Evolutionary conservation across 2,113 vertebrate species (phyloP), one percentile per base, ranked within the genome.

Genomic region (Hippocampus barbouri): DNA sequence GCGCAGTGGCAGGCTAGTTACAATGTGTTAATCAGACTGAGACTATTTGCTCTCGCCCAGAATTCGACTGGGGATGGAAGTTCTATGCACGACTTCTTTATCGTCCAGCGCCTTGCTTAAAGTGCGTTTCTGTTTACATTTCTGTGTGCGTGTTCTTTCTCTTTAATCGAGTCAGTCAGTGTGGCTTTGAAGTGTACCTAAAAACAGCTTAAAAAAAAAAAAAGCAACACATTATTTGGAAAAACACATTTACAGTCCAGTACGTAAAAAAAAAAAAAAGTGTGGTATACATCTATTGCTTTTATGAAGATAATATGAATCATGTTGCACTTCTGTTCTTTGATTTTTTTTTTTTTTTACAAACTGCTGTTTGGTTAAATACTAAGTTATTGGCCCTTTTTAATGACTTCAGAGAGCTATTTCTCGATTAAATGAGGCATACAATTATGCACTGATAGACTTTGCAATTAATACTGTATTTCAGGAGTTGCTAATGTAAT

Each of bases 21-120:
- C 71, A 74, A 76, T 1, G 18, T 83, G 79, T 79, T 94, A 92
- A 92, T 94, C 89, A 79, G 80, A 89, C 90, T 91, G 87, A 88
- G 91, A 92, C 81, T 94, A 90, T 93, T 93, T 93, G 87, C 81
- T 78, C 69, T 56, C 75, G 34, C 53, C 57, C 18, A 54, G 66
- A 75, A 71, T 71, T 45, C 87, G 54, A 54, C 74, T 74, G 82
- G 85, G 84, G 73, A 72, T 89, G 86, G 89, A 86, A 78, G 56
- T 68, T 38, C 70, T 71, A 57, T 51, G 71, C 59, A 79, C 73
- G 64, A 62, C 68, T 83, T 80, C 86, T 82, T 86, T 70, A 68
- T 82, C 70, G 77, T 76, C 67, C 73, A 79, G 65, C 76, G 75
- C 68, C 72, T 77, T 38, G 59, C 27, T 18, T 34, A 34, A 34